Percentiles rank a stretch among this genome's conserved stretches.
These are phyloP conservation scores for Mylabris sibirica DNA, from an alignment of 2,888 invertebrate genomes.

Conservation along the genomic window DNA sequence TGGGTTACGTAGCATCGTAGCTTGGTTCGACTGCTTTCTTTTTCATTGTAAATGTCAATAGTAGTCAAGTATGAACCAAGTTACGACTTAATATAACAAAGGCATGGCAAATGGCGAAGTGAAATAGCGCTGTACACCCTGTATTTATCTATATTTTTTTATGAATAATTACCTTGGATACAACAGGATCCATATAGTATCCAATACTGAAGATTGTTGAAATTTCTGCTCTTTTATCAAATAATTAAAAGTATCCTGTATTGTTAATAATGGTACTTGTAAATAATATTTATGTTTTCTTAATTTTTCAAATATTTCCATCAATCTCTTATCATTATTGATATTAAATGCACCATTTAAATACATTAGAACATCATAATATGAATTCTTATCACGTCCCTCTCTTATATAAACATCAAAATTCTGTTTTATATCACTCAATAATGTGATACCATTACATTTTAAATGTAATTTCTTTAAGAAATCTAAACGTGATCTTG, in stretches of 20 bases:
- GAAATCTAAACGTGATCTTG: slow-evolving; percentile 63
- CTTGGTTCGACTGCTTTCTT: too few relatives aligned
- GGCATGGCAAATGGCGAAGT: too few relatives aligned
- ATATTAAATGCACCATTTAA: slow-evolving; percentile 57
- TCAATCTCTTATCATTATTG: slow-evolving; percentile 35
- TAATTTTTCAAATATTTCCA: slow-evolving; percentile 57
- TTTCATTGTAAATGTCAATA: too few relatives aligned
- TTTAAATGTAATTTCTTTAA: slow-evolving; percentile 63
- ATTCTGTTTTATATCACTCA: slow-evolving; percentile 47
- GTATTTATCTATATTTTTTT: too few relatives aligned
- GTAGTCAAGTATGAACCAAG: too few relatives aligned
- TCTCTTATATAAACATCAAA: slow-evolving; percentile 62
- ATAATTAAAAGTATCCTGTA: slow-evolving; percentile 68
- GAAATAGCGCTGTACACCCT: too few relatives aligned
- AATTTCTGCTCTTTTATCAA: slow-evolving; percentile 63
- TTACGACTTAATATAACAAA: too few relatives aligned
- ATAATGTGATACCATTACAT: slow-evolving; percentile 61
- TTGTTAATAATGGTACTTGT: slow-evolving; percentile 67
- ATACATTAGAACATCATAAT: slow-evolving; percentile 60
- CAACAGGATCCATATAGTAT: slow-evolving; percentile 70
- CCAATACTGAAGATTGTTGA: slow-evolving; percentile 64
- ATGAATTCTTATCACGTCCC: slow-evolving; percentile 65
- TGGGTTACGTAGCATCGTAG: too few relatives aligned
- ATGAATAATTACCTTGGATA: slow-evolving; percentile 71
- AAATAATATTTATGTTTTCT: slow-evolving; percentile 71